Percentiles rank a stretch among this genome's conserved stretches.
These are phyloP conservation scores for Dasyprocta punctata DNA, from an alignment of 2,113 vertebrate species.

Conservation along the genomic window DNA sequence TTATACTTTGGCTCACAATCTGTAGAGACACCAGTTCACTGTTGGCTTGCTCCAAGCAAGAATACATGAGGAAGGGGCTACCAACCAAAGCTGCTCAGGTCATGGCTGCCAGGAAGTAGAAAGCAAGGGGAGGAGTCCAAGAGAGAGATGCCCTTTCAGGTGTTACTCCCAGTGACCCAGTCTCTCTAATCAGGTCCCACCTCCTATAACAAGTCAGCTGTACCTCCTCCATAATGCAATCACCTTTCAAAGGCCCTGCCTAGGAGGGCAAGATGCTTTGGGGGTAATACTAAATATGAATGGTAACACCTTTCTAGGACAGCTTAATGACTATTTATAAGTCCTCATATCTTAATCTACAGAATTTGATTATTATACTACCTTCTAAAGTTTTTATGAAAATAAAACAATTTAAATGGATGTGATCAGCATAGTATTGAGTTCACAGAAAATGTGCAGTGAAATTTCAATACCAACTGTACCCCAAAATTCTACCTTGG, in stretches of 20 bases:
- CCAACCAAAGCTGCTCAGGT: neutral
- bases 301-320: neutral
- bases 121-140: neutral
- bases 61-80: neutral
- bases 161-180: neutral
- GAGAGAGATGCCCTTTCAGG: neutral
- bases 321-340: neutral
- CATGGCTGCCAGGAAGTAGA: neutral
- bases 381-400: neutral
- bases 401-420: neutral
- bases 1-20: neutral
- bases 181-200: neutral
- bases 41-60: neutral
- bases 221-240: neutral
- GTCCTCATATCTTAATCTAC: neutral
- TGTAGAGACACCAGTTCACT: neutral
- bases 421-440: neutral
- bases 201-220: neutral
- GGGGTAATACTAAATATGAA: neutral
- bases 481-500: neutral
- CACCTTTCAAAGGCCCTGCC: neutral
- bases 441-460: neutral
- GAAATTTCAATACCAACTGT: neutral
- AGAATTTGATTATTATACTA: neutral
- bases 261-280: neutral